Base-by-base conservation (phyloP, 2,113 vertebrate genomes). In the Promerops cafer region DNA sequence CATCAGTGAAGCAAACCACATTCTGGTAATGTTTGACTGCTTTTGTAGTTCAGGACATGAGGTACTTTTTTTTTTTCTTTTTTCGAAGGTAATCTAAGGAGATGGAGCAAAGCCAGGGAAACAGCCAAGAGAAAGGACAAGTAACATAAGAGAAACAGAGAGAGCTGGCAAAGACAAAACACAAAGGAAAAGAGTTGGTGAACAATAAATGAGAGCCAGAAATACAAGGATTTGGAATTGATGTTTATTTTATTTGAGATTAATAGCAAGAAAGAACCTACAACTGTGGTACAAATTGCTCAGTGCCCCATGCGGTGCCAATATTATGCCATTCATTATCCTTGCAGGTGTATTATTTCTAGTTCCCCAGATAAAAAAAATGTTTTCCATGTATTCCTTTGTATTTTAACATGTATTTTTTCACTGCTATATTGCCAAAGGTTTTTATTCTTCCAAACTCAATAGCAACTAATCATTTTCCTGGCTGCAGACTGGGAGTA, bases 331-430 rank as follows among this genome's bases (percentile, higher is more conserved):
- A 97, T 96, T 97, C 96, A 96, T 98, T 97, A 96, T 97, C 88
- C 80, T 95, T 97, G 96, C 98, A 98, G 97, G 98, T 98, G 97
- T 98, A 98, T 98, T 98, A 97, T 98, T 98, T 97, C 97, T 98
- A 97, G 96, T 87, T 97, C 93, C 97, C 96, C 54, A 94, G 97
- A 96, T 97, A 89, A 97, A 96, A 97, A 95, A 93, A 93, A 68
- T 78, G 57, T 87, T 97, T 97, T 97, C 89, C 95, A 95, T 94
- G 90, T 97, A 97, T 97, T 98, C 95, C 94, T 97, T 92, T 96
- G 90, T 96, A 95, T 96, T 98, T 98, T 96, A 97, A 98, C 97
- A 95, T 91, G 93, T 90, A 92, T 94, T 97, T 98, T 98, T 98
- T 94, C 94, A 94, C 60, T 83, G 27, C 72, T 93, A 39, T 74